These are phyloP conservation scores for Coptodon bakossiorum DNA, from an alignment of 2,113 vertebrate genomes.

Conservation along the genomic window DNA sequence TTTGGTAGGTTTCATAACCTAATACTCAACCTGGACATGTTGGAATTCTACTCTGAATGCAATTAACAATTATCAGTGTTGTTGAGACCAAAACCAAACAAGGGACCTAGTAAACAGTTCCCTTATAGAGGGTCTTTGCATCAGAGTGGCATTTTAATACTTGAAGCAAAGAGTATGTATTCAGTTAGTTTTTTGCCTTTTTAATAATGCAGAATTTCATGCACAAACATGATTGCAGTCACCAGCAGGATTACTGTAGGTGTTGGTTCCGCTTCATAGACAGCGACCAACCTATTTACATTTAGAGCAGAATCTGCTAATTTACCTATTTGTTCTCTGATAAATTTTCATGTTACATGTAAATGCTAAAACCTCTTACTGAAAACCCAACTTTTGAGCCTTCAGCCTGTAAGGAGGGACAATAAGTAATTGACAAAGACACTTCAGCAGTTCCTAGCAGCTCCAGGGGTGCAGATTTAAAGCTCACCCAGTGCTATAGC, in stretches of 20 bases:
- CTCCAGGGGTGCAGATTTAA: conserved; percentile 50
- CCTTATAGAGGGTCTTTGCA: background rate
- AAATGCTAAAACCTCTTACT: background rate
- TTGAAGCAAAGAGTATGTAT: background rate
- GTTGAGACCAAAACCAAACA: background rate
- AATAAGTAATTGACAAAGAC: conserved; percentile 46
- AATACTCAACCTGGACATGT: background rate
- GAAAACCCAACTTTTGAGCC: conserved; percentile 7
- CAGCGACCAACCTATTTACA: background rate
- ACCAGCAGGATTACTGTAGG: background rate
- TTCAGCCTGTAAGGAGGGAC: conserved; percentile 16
- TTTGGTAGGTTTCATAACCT: background rate
- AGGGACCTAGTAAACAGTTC: background rate
- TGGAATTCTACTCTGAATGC: background rate
- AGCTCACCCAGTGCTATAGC: conserved; percentile 52
- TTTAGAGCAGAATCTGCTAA: background rate
- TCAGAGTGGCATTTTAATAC: background rate
- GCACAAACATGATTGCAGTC: background rate
- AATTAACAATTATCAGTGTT: background rate
- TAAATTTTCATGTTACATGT: background rate
- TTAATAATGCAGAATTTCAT: background rate
- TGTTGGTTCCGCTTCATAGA: background rate
- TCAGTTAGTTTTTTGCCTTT: background rate
- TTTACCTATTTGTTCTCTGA: background rate
- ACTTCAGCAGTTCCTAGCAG: conserved; percentile 43